Evolutionary conservation across 2,797 vertebrate species (phyloP), one percentile per base, ranked within the genome.

Genomic region (Lateolabrax maculatus): DNA sequence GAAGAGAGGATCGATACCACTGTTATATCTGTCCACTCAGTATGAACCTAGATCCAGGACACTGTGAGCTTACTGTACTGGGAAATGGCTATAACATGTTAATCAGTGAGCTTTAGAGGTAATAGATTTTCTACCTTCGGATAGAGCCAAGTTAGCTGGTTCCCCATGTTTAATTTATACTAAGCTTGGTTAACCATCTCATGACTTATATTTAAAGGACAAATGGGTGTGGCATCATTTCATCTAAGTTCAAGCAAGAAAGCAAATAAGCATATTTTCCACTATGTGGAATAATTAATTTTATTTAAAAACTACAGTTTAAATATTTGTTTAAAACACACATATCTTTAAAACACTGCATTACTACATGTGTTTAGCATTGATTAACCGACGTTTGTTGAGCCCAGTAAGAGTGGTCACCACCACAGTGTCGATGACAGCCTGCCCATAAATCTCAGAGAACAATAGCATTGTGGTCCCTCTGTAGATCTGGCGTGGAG

Each of bases 391-490:
- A 31, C 10, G 9, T 64, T 69, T 79, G 56, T 48, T 71, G 53
- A 76, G 57, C 25, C 21, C 43, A 37, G 57, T 25, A 6, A 60
- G 55, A 80, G 64, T 79, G 79, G 75, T 86, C 84, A 72, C 27
- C 53, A 41, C 37, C 51, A 41, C 68, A 49, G 13, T 79, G 75
- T 71, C 44, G 63, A 75, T 71, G 70, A 83, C 79, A 86, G 83
- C 75, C 72, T 79, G 79, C 55, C 52, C 63, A 82, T 86, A 84
- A 83, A 88, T 88, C 81, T 69, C 16, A 37, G 61, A 77, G 75
- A 91, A 92, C 89, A 91, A 91, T 88, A 56, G 84, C 16, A 5
- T 36, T 29, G 61, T 27, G 48, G 71, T 80, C 60, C 65, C 57
- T 66, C 37, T 82, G 49, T 62, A 83, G 77, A 82, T 80, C 68